phyloP scores from a whole-genome alignment of 2,888 invertebrate genomes.

The Plutella xylostella region DNA sequence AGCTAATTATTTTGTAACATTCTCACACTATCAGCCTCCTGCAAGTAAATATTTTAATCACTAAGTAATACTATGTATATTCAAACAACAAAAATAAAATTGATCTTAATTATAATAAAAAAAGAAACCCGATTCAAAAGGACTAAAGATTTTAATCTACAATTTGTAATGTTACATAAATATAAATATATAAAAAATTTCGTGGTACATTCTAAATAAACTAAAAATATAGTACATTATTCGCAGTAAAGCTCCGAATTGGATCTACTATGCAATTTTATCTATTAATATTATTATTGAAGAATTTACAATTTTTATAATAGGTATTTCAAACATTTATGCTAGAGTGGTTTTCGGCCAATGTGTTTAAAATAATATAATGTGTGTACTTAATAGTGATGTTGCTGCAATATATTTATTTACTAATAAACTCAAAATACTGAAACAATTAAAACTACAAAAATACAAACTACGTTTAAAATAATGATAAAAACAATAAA shows the following conservation, averaged over 20 bases:
- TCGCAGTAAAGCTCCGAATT: constrained; percentile 36
- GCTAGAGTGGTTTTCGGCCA: constrained; percentile 36
- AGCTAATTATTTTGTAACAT: background rate
- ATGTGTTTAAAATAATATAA: constrained; percentile 39
- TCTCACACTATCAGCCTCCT: constrained; percentile 25
- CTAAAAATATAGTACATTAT: constrained; percentile 14
- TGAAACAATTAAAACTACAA: constrained; percentile 32
- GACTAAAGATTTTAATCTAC: constrained; percentile 25
- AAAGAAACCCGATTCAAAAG: constrained; percentile 32
- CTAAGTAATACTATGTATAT: constrained; percentile 39
- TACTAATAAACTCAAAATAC: constrained; percentile 35
- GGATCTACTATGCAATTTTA: too few species aligned
- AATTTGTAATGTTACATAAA: constrained; percentile 14
- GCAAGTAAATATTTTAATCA: constrained; percentile 31
- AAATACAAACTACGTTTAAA: constrained; percentile 34
- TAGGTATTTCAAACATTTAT: constrained; percentile 3
- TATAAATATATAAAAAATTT: constrained; percentile 9
- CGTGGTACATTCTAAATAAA: background rate
- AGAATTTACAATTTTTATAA: background rate
- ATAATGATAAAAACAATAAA: constrained; percentile 29
- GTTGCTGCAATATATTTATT: constrained; percentile 30
- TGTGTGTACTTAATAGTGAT: constrained; percentile 39
- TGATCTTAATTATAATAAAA: constrained; percentile 35
- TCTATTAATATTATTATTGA: background rate
- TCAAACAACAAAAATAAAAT: constrained; percentile 44